Percentiles rank a stretch among this genome's conserved stretches.
These are phyloP conservation scores for Eristalis pertinax DNA, from an alignment of 2,888 invertebrate species.

Conservation along the genomic window DNA sequence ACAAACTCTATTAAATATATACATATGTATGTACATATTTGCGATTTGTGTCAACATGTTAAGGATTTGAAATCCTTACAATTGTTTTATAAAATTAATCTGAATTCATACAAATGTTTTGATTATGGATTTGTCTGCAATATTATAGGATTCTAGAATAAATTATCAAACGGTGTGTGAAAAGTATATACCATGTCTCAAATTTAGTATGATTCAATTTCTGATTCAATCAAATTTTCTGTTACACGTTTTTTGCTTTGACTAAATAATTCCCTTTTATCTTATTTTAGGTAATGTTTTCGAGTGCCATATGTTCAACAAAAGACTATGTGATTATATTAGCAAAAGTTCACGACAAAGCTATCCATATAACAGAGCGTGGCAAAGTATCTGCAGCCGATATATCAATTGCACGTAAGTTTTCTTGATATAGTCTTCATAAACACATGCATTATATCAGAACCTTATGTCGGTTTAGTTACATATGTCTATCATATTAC, in stretches of 20 bases:
- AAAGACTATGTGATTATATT: slow-evolving; percentile 79
- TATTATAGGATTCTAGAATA: no score
- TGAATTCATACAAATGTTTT: no score
- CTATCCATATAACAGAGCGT: slow-evolving; percentile 78
- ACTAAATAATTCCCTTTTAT: neutral
- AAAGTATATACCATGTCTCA: no score
- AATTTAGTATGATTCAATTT: no score
- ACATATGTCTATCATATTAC: slow-evolving; percentile 9
- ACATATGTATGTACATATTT: neutral
- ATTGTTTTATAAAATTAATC: neutral
- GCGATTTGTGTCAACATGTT: neutral
- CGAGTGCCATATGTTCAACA: slow-evolving; percentile 79
- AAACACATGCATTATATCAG: neutral
- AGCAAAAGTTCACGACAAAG: slow-evolving; percentile 77
- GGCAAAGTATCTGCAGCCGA: slow-evolving; percentile 79
- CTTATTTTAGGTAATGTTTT: slow-evolving; percentile 78
- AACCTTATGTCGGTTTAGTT: neutral
- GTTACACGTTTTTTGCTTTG: neutral
- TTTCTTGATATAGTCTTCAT: slow-evolving; percentile 19
- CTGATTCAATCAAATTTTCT: neutral
- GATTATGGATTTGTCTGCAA: no score
- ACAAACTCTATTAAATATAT: neutral
- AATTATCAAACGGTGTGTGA: no score
- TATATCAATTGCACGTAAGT: slow-evolving; percentile 80
- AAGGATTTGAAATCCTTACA: neutral